Base-by-base conservation (phyloP, 1,140 invertebrate species). In the Listronotus bonariensis region DNA sequence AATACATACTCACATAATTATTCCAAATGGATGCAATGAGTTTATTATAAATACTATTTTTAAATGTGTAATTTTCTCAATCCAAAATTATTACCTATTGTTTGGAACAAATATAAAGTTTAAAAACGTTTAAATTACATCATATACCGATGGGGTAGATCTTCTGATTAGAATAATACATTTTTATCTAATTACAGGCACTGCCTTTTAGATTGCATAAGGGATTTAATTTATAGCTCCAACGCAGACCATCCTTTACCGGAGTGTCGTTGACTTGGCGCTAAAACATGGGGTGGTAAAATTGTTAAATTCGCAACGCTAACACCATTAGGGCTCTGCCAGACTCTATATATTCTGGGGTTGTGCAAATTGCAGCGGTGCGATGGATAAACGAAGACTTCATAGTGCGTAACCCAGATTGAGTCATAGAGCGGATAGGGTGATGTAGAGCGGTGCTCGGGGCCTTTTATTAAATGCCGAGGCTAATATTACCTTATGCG, bases 241-340 rank as follows among this genome's bases (percentile, higher is more conserved):
- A 49, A 26, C 18, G 20, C 15, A 49, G 17, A 48, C 41, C 51
- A 63, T 63, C 51, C 51, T 63, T 48, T 31, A 49, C 46, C 17
- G 36, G 15, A 45, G 59, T 53, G 59, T 54, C 59, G 52, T 38
- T 63, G 42, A 48, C 62, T 65, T 36, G 45, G 45, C 70, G 72
- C 72, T 70, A 73, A 74, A 72, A 72, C 76, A 74, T 76, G 72
- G 77, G 77, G 77, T 77, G 77, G 68, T 66, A 74, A 77, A 77
- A 78, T 78, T 78, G 77, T 76, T 78, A 78, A 78, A 78, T 78
- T 78, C 76, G 77, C 76, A 76, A 77, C 76, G 77, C 76, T 77
- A 77, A 78, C 76, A 77, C 77, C 73, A 76, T 77, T 77, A 77
- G 69, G 46, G 53, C 54, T 52, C 62, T 18, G 46, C 15, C 62